phyloP scores from a whole-genome alignment of 2,888 invertebrate species.

The Callyntrura guangdongensis region DNA sequence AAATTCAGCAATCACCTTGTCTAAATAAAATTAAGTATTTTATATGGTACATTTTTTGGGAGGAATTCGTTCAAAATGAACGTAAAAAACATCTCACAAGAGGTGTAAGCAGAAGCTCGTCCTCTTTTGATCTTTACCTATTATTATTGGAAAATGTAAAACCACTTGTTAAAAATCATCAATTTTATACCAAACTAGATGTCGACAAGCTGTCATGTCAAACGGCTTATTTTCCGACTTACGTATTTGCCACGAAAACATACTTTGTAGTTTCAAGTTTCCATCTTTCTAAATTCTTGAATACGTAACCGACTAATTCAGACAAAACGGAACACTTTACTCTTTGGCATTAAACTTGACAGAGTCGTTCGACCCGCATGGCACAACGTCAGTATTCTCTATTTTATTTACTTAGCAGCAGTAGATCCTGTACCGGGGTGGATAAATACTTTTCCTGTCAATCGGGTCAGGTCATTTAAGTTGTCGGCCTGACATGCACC shows the following conservation, averaged over 20 bases:
- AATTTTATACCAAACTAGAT: slow-evolving; percentile 52
- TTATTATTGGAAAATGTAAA: slow-evolving; percentile 17
- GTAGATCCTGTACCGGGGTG: not conserved
- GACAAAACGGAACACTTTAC: slow-evolving; percentile 1
- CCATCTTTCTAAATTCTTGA: not conserved
- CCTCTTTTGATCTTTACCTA: not conserved
- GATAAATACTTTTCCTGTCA: slow-evolving; percentile 61
- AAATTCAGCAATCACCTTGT: not conserved
- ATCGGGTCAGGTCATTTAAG: slow-evolving; percentile 45
- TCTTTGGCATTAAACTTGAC: slow-evolving; percentile 34
- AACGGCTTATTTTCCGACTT: slow-evolving; percentile 59
- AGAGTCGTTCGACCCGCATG: not conserved
- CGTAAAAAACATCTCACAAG: not conserved
- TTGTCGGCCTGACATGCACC: not conserved
- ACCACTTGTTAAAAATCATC: slow-evolving; percentile 59
- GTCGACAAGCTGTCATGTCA: slow-evolving; percentile 76
- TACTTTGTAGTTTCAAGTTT: slow-evolving; percentile 11
- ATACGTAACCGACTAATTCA: not conserved
- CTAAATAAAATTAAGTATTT: not conserved
- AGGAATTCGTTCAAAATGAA: slow-evolving; percentile 41
- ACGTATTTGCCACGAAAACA: slow-evolving; percentile 16
- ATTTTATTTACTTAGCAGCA: not conserved
- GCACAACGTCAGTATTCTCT: too few relatives aligned
- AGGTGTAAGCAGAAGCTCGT: slow-evolving; percentile 9
- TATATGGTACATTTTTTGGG: not conserved